These are phyloP conservation scores for Miltochrista miniata DNA, from an alignment of 2,888 invertebrate genomes.

Conservation along the genomic window DNA sequence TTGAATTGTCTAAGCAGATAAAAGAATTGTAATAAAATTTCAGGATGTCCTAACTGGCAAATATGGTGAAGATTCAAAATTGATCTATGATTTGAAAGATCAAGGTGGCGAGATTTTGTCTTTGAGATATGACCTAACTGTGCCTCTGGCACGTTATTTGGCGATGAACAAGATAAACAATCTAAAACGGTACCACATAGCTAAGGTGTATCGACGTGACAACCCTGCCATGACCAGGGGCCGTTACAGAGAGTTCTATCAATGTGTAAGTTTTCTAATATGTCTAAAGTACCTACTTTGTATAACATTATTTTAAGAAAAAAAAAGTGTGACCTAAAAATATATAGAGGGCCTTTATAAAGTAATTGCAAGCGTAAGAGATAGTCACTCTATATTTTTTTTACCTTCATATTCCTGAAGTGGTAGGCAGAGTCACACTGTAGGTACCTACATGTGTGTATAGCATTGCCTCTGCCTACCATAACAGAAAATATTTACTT, in stretches of 20 bases:
- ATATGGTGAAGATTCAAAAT: constrained; percentile 99
- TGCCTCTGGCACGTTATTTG: constrained; percentile 98
- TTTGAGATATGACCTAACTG: constrained; percentile 98
- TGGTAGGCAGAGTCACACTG: too few relatives aligned
- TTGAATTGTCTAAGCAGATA: too few relatives aligned
- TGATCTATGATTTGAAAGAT: constrained; percentile 99
- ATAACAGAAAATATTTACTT: too few relatives aligned
- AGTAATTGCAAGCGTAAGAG: too few relatives aligned
- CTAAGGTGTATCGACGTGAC: constrained; percentile 98
- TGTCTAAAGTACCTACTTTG: too few relatives aligned
- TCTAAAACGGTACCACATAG: constrained; percentile 98
- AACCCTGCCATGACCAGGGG: constrained; percentile 98
- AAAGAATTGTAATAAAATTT: constrained; percentile 20
- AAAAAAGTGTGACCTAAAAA: too few relatives aligned
- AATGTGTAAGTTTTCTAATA: constrained; percentile 92
- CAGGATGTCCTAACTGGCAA: constrained; percentile 99
- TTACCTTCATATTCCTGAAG: too few relatives aligned
- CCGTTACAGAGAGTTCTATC: constrained; percentile 98
- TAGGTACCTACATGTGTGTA: too few relatives aligned
- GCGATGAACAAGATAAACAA: constrained; percentile 98
- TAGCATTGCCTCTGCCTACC: too few relatives aligned
- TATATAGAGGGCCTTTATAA: too few relatives aligned
- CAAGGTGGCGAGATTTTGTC: constrained; percentile 99
- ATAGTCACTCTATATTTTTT: too few relatives aligned
- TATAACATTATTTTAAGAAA: too few relatives aligned